These are phyloP conservation scores for Rugalucina vietnamica DNA, from an alignment of 2,888 invertebrate genomes.

Conservation along the genomic window DNA sequence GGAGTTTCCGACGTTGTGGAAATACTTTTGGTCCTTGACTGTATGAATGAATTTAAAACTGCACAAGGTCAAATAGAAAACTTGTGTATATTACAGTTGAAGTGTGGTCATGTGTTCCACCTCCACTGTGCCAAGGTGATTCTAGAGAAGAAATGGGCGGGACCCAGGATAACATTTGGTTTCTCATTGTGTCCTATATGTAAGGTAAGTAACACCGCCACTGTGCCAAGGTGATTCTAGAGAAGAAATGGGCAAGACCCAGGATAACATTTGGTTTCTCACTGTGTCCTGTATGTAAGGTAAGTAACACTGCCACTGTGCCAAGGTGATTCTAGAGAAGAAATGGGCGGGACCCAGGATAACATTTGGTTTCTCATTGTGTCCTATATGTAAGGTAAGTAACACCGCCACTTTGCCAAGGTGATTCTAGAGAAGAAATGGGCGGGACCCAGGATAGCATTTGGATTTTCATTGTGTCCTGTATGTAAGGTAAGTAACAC, in stretches of 20 bases:
- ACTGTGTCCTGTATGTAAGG: constrained; percentile 98
- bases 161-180: constrained; percentile 97
- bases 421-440: constrained; percentile 93
- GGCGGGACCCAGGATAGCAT: constrained; percentile 98
- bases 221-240: constrained; percentile 93
- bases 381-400: constrained; percentile 97
- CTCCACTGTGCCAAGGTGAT: constrained; percentile 93
- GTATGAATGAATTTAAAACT: no score
- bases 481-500: constrained; percentile 96
- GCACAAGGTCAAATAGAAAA: no score
- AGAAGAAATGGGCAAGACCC: constrained; percentile 96
- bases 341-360: constrained; percentile 98
- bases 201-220: constrained; percentile 93
- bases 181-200: constrained; percentile 98
- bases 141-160: constrained; percentile 94
- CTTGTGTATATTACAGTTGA: constrained; percentile 45
- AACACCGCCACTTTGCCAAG: constrained; percentile 92
- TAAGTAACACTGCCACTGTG: constrained; percentile 92
- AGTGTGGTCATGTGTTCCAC: constrained; percentile 98
- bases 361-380: constrained; percentile 97
- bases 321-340: constrained; percentile 92
- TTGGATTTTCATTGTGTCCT: constrained; percentile 97
- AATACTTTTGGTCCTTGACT: no score
- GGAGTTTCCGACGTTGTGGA: no score
- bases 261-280: constrained; percentile 98